Evolutionary conservation across 1,140 invertebrate species (phyloP), one percentile per base, ranked within the genome.

Genomic region (Brachionus paranguensis): DNA sequence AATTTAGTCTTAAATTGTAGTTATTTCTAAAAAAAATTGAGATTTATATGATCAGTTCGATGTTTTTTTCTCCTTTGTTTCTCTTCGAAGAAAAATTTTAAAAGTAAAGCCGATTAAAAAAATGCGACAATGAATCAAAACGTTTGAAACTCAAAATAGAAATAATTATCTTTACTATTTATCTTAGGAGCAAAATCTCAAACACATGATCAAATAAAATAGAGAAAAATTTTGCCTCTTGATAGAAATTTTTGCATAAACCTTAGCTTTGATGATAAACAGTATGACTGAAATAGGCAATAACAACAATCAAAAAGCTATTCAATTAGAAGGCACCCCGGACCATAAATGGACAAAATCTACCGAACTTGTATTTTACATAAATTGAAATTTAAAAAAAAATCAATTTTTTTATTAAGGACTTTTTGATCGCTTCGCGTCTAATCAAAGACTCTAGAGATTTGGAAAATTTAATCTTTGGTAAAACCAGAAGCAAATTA

Each of bases 361-460:
- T 10, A 27, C n/a, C 10, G 17, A 60, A 24, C 17, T 60, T 24
- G 53, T 60, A 60, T 50, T 12, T n/a, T 50, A 2, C 12, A 50
- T 14, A 50, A 50, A 50, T 11, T 14, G n/a, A 4, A 33, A 37
- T 27, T 12, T 7, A 14, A n/a, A 33, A 8, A 11, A 72, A 24
- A 20, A 47, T 12, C 10, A 41, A 29, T 29, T 70, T 72, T 45
- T 85, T 11, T 24, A 81, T 86, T 20, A 85, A 90, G 89, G 84
- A 88, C 84, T 85, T 90, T 14, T 64, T 88, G 12, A 84, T 91
- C 47, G 89, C 89, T 55, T 85, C 89, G 24, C 88, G 89, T 43
- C 85, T 91, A 27, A 88, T 91, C 14, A 84, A 86, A 84, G 90
- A 91, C 88, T 89, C 90, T 7, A 88, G 88, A 85, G 84, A 86